Evolutionary conservation across 2,113 vertebrate genomes (phyloP).

Genomic region (Percina caprodes): DNA sequence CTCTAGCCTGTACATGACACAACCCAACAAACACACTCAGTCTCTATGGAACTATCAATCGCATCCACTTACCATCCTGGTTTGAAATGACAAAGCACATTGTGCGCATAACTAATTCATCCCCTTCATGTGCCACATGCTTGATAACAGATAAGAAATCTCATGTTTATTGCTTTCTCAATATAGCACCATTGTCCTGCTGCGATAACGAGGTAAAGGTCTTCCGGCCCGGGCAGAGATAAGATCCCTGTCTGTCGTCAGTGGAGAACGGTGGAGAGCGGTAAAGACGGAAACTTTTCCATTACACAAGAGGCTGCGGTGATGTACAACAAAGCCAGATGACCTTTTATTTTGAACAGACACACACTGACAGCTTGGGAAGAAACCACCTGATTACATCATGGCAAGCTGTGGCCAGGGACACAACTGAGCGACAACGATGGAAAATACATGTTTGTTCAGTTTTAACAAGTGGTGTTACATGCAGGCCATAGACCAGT

Average conservation of each 20-base stretch:
- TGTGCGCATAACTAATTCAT: slow-evolving; percentile 27
- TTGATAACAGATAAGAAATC: slow-evolving; percentile 45
- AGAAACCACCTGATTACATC: slow-evolving; percentile 31
- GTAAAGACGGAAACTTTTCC: slow-evolving; percentile 54
- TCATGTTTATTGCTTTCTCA: slow-evolving; percentile 45
- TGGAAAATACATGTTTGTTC: slow-evolving; percentile 14
- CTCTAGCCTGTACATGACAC: background rate
- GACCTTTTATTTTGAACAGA: slow-evolving; percentile 51
- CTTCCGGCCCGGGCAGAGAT: slow-evolving; percentile 32
- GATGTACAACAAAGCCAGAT: slow-evolving; percentile 44
- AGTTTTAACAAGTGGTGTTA: background rate
- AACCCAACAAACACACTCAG: background rate
- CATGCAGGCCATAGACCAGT: background rate
- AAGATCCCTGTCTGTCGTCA: slow-evolving; percentile 52
- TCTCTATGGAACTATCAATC: slow-evolving; percentile 23
- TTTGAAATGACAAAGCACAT: slow-evolving; percentile 37
- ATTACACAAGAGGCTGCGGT: slow-evolving; percentile 20
- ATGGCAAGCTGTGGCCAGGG: background rate
- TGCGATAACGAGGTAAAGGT: slow-evolving; percentile 34
- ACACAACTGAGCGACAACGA: background rate
- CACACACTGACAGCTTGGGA: slow-evolving; percentile 21
- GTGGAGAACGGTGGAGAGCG: too few relatives aligned
- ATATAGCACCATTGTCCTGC: slow-evolving; percentile 45
- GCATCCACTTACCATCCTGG: background rate
- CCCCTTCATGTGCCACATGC: slow-evolving; percentile 7